Conservation (phyloP, 2,797 vertebrate genomes). For the Pangasius mekongensis region DNA sequence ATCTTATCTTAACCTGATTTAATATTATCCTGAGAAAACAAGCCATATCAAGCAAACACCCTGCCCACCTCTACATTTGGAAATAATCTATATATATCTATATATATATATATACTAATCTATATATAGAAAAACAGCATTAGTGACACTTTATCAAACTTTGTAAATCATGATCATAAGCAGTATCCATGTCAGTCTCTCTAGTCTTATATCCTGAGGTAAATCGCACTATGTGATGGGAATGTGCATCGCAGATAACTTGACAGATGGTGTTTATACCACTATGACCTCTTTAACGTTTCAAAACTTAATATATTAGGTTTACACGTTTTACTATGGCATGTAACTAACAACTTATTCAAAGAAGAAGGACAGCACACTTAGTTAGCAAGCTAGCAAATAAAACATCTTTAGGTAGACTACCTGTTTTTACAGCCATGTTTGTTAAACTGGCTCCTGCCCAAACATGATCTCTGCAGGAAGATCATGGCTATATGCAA, state of each 20-base stretch:
- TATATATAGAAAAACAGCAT: neutral
- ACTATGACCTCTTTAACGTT: neutral
- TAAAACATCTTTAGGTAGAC: neutral
- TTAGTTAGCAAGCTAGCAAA: neutral
- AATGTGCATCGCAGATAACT: neutral
- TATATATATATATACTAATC: too few species aligned
- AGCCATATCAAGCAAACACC: neutral
- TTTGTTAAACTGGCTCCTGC: neutral
- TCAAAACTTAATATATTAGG: neutral
- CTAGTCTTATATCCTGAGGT: neutral
- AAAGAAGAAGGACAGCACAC: neutral
- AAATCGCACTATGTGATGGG: neutral
- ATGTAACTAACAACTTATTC: neutral
- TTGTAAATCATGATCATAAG: neutral
- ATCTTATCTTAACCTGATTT: neutral
- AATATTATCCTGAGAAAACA: neutral
- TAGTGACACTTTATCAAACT: neutral
- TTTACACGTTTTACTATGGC: neutral
- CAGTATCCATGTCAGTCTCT: neutral
- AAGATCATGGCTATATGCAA: too few species aligned
- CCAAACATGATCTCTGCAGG: neutral
- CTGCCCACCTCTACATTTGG: neutral
- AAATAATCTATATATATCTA: too few species aligned
- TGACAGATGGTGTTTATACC: neutral
- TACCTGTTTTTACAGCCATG: neutral